phyloP scores from a whole-genome alignment of 2,113 vertebrate species.

The Coregonus clupeaformis region DNA sequence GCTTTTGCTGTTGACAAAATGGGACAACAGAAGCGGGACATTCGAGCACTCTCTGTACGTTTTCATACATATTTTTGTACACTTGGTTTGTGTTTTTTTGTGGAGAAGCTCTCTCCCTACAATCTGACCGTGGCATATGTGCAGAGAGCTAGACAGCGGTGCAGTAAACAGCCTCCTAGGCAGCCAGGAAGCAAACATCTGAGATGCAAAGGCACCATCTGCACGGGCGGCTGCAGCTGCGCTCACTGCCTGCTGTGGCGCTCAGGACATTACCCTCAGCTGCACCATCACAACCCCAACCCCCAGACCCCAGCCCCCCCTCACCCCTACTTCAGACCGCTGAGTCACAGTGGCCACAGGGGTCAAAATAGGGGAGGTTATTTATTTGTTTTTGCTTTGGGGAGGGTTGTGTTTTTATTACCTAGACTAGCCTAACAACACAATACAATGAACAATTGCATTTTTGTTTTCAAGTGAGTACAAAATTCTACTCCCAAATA shows the following conservation, averaged over 20 bases:
- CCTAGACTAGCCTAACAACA: no score
- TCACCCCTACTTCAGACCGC: neutral
- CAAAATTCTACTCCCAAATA: no score
- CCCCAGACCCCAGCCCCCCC: no score
- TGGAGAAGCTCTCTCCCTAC: neutral
- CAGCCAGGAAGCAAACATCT: slow-evolving; percentile 15
- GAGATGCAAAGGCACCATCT: slow-evolving; percentile 6
- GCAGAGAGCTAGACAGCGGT: neutral
- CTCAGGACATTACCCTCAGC: slow-evolving; percentile 17
- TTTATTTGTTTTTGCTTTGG: no score
- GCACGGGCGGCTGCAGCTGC: neutral
- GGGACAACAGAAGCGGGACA: neutral
- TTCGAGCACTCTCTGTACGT: neutral
- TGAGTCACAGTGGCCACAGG: neutral
- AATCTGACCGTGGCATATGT: slow-evolving; percentile 3
- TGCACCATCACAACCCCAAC: neutral
- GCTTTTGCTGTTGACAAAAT: neutral
- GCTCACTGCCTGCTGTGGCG: neutral
- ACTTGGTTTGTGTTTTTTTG: slow-evolving; percentile 1
- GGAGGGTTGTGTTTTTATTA: no score
- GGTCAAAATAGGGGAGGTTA: neutral
- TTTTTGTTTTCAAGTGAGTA: no score
- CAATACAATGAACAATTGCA: no score
- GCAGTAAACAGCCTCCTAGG: slow-evolving; percentile 6
- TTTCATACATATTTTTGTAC: neutral